phyloP scores from a whole-genome alignment of 2,797 vertebrate species.

The Siniperca obscura region DNA sequence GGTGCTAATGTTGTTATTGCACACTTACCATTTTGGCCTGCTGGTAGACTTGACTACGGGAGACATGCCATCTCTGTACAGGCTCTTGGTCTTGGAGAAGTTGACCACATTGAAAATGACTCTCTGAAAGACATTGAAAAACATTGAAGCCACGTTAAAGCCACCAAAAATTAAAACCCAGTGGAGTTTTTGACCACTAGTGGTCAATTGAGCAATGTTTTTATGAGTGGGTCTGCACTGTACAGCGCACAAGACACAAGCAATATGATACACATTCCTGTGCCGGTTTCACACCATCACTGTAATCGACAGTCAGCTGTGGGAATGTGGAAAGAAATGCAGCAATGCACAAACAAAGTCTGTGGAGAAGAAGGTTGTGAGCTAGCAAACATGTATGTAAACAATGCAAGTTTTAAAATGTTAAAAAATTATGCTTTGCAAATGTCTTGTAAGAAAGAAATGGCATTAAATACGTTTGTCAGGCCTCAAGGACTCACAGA shows the following conservation, averaged over 20 bases:
- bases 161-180: background rate
- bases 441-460: background rate
- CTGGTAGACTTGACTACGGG: constrained; percentile 98
- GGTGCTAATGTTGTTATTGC: constrained; percentile 14
- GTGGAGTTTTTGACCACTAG: background rate
- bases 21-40: constrained; percentile 92
- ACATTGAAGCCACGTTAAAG: background rate
- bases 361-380: background rate
- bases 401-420: no score
- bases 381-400: background rate
- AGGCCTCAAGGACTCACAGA: background rate
- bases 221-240: background rate
- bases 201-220: background rate
- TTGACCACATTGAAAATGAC: constrained; percentile 98
- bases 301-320: background rate
- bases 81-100: constrained; percentile 99
- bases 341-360: background rate
- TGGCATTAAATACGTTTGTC: background rate
- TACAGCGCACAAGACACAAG: background rate
- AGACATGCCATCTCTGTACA: constrained; percentile 98
- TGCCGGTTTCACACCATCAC: background rate
- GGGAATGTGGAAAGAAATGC: background rate
- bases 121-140: constrained; percentile 87
- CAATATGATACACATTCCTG: background rate
- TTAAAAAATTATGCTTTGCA: background rate